These are phyloP conservation scores for Chaetodon trifasciatus DNA, from an alignment of 2,797 vertebrate species.

Conservation along the genomic window DNA sequence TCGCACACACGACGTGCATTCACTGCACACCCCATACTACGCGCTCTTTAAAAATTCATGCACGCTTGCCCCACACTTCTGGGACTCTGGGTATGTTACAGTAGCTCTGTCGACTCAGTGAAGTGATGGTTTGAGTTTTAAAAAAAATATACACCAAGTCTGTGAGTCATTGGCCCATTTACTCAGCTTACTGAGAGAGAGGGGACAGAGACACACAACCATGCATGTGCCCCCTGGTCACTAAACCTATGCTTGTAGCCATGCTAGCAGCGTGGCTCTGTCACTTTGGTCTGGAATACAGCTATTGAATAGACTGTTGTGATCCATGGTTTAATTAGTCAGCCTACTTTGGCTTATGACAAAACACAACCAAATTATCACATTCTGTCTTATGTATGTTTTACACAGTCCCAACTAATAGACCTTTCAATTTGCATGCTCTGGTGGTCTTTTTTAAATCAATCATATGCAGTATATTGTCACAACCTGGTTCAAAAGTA, in stretches of 20 bases:
- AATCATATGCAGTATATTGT: no score
- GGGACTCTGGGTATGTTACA: slow-evolving; percentile 24
- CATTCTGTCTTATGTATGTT: no score
- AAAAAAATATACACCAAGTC: slow-evolving; percentile 8
- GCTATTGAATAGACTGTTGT: not conserved
- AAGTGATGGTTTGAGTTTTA: not conserved
- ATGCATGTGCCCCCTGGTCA: not conserved
- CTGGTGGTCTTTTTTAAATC: no score
- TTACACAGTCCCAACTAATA: no score
- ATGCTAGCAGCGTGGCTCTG: no score
- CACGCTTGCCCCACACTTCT: not conserved
- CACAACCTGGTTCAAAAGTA: no score
- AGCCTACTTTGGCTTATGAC: no score
- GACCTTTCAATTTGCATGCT: no score
- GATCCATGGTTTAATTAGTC: not conserved
- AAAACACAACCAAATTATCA: no score
- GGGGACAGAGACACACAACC: not conserved
- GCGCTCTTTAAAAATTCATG: slow-evolving; percentile 29
- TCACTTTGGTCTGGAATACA: not conserved
- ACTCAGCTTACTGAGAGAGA: not conserved
- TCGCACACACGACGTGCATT: not conserved
- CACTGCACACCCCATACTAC: not conserved
- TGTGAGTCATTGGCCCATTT: slow-evolving; percentile 1
- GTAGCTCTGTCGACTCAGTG: not conserved
- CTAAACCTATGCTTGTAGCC: not conserved